Evolutionary conservation across 2,888 invertebrate genomes (phyloP).

Genomic region (Ypsolopha scabrella): DNA sequence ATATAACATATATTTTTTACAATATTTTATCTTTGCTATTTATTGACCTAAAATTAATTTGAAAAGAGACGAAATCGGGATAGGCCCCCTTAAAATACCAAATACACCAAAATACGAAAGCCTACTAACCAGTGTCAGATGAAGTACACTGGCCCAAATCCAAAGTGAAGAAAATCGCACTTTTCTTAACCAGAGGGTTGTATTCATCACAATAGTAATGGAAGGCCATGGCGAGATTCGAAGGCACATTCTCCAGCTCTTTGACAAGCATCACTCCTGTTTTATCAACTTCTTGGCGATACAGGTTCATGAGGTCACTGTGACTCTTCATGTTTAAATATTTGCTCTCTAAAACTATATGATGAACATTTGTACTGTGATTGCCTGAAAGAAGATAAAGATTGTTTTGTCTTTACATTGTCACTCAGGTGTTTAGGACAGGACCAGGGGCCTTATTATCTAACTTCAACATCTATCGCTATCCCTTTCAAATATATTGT

Average conservation of each 20-base stretch:
- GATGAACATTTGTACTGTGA: constrained; percentile 24
- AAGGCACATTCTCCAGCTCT: constrained; percentile 42
- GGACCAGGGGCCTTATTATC: too few species aligned
- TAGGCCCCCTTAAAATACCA: too few species aligned
- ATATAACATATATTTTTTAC: too few species aligned
- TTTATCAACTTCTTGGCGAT: constrained; percentile 30
- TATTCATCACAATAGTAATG: constrained; percentile 64
- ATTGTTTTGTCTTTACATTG: background rate
- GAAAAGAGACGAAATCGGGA: too few species aligned
- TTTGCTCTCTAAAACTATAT: constrained; percentile 33
- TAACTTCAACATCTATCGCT: too few species aligned
- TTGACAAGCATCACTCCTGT: constrained; percentile 51
- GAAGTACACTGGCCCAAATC: constrained; percentile 39
- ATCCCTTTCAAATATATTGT: too few species aligned
- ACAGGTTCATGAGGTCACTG: constrained; percentile 39
- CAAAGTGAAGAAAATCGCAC: constrained; percentile 58
- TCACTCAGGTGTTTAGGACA: background rate
- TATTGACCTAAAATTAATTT: too few species aligned
- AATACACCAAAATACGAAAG: background rate
- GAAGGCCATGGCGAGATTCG: constrained; percentile 56
- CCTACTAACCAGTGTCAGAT: constrained; percentile 19
- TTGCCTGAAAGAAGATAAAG: constrained; percentile 32
- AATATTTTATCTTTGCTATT: too few species aligned
- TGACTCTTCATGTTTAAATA: constrained; percentile 33
- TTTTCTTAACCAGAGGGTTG: constrained; percentile 48